phyloP scores from a whole-genome alignment of 37 sponge, comb jelly and placozoan species.

The Haliclona indistincta region DNA sequence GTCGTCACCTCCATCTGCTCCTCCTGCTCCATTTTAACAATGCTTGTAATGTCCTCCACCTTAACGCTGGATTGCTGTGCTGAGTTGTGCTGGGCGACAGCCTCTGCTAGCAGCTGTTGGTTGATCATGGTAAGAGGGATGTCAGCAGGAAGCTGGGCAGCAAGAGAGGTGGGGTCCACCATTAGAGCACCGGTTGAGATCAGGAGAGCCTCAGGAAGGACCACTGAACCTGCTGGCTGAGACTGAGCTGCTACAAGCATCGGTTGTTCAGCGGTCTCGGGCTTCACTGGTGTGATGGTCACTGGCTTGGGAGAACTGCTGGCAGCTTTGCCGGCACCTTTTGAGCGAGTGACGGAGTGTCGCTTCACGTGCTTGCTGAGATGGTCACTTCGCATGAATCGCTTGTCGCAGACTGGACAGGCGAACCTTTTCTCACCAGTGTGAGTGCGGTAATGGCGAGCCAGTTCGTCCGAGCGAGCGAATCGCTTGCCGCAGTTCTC shows the following conservation, averaged over 20 bases:
- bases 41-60: too few relatives aligned
- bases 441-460: conserved; percentile 96
- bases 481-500: conserved; percentile 91
- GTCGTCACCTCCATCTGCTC: too few relatives aligned
- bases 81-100: too few relatives aligned
- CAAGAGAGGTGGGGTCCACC: neutral
- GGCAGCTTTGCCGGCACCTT: conserved; percentile 26
- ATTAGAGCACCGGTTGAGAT: neutral
- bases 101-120: too few relatives aligned
- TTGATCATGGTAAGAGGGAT: too few relatives aligned
- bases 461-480: conserved; percentile 98
- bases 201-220: conserved; percentile 3
- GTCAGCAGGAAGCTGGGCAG: neutral
- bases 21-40: too few relatives aligned
- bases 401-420: conserved; percentile 95
- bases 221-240: neutral
- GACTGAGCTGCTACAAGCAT: neutral
- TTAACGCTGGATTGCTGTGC: too few relatives aligned
- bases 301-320: conserved; percentile 8
- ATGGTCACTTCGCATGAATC: conserved; percentile 99
- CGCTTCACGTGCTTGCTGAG: conserved; percentile 95
- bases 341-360: conserved; percentile 75
- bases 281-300: neutral
- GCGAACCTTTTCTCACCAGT: conserved; percentile 98
- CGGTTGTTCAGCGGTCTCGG: neutral